phyloP scores from a whole-genome alignment of 2,888 invertebrate genomes.

The Craniophora ligustri region DNA sequence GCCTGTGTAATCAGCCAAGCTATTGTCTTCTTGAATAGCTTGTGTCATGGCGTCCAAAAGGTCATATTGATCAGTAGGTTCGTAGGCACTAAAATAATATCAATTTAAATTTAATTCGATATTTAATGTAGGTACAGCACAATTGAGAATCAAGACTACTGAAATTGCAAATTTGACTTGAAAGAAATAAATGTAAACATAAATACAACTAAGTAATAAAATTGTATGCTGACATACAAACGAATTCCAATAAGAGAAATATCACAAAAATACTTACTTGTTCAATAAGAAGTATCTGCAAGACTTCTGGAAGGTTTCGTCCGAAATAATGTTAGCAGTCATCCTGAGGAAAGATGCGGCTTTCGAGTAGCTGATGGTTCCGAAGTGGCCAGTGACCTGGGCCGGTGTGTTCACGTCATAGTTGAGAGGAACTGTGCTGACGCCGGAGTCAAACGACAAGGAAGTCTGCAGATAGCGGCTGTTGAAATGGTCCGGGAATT shows the following conservation, averaged over 20 bases:
- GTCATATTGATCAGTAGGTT: slow-evolving; percentile 82
- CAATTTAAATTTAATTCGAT: neutral
- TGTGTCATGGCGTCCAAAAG: slow-evolving; percentile 82
- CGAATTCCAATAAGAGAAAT: too few relatives aligned
- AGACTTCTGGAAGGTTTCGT: slow-evolving; percentile 71
- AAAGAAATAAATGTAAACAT: too few relatives aligned
- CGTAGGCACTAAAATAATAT: slow-evolving; percentile 65
- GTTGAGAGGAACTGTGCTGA: slow-evolving; percentile 87
- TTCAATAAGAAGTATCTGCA: slow-evolving; percentile 74
- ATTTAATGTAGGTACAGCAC: too few relatives aligned
- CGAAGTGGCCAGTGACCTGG: slow-evolving; percentile 90
- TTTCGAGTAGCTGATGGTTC: slow-evolving; percentile 91
- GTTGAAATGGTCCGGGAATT: slow-evolving; percentile 92
- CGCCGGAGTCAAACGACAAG: slow-evolving; percentile 81
- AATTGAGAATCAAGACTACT: too few relatives aligned
- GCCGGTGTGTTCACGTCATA: slow-evolving; percentile 88
- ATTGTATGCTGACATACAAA: too few relatives aligned
- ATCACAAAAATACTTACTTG: slow-evolving; percentile 81
- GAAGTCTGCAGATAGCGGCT: slow-evolving; percentile 91
- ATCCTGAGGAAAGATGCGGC: slow-evolving; percentile 85
- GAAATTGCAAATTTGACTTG: too few relatives aligned
- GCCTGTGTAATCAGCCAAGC: slow-evolving; percentile 66
- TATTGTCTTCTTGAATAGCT: slow-evolving; percentile 69
- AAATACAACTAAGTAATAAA: too few relatives aligned
- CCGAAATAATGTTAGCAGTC: slow-evolving; percentile 76